These are phyloP conservation scores for Echinometra lucunter DNA, from an alignment of 53 echinoderm and acorn worm genomes.

Conservation along the genomic window DNA sequence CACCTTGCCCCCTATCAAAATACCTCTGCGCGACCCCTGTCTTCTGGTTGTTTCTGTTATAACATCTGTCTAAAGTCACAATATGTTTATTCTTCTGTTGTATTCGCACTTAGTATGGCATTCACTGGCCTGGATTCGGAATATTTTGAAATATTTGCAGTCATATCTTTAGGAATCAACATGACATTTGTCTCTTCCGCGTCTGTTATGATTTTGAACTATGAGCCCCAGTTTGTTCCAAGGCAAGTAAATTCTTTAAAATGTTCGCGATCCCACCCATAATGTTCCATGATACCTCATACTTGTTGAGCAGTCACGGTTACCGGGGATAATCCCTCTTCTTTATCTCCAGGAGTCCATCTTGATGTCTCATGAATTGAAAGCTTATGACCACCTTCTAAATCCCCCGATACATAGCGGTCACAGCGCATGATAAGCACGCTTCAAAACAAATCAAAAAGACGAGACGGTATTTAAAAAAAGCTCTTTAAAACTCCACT, in stretches of 20 bases:
- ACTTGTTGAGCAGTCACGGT: conserved; percentile 11
- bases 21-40: too few species aligned
- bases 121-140: too few species aligned
- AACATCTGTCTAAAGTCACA: too few species aligned
- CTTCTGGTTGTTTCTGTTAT: too few species aligned
- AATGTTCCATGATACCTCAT: conserved; percentile 22
- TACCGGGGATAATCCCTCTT: background rate
- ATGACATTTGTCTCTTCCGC: background rate
- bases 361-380: conserved; percentile 33
- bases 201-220: background rate
- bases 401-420: conserved; percentile 39
- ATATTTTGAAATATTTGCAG: background rate
- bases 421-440: background rate
- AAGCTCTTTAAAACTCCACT: background rate
- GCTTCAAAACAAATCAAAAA: conserved; percentile 34
- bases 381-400: conserved; percentile 14
- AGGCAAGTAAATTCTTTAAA: background rate
- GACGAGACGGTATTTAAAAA: conserved; percentile 33
- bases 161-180: background rate
- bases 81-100: too few species aligned
- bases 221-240: background rate
- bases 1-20: too few species aligned
- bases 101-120: too few species aligned
- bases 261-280: conserved; percentile 20
- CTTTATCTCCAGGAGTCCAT: conserved; percentile 35